phyloP scores from a whole-genome alignment of 2,888 invertebrate species.

The Alviniconcha strummeri region DNA sequence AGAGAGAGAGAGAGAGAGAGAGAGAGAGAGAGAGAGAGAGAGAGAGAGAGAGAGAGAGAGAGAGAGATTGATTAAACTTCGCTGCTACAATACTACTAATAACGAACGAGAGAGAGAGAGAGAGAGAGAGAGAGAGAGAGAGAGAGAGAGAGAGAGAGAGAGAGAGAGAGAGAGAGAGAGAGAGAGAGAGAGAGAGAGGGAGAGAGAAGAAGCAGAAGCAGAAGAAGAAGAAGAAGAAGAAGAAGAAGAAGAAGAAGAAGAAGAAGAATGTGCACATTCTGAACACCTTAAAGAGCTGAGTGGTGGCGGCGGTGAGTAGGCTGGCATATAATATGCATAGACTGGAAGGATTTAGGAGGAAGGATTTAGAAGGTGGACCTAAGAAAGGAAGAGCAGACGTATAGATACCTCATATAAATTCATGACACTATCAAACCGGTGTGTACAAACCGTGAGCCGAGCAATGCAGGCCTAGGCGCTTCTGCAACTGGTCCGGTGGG shows the following conservation, averaged over 20 bases:
- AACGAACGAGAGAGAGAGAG: background rate
- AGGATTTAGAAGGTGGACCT: background rate
- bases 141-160: background rate
- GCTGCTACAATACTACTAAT: too few species aligned
- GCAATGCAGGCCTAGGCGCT: background rate
- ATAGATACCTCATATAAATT: background rate
- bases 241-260: too few species aligned
- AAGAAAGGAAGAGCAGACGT: too few species aligned
- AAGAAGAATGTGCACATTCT: too few species aligned
- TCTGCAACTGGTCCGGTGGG: background rate
- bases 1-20: background rate
- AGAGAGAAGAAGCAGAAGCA: too few species aligned
- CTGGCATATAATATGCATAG: too few species aligned
- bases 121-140: background rate
- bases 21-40: background rate
- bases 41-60: too few species aligned
- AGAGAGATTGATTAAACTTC: too few species aligned
- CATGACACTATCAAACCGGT: background rate
- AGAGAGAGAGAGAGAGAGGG: too few species aligned
- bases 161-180: background rate
- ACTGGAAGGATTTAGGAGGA: background rate
- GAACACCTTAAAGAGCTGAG: background rate
- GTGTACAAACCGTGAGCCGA: conserved; percentile 7
- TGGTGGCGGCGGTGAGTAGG: background rate
- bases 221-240: too few species aligned